These are phyloP conservation scores for Leptogaster cylindrica DNA, from an alignment of 2,888 invertebrate genomes.

Conservation along the genomic window DNA sequence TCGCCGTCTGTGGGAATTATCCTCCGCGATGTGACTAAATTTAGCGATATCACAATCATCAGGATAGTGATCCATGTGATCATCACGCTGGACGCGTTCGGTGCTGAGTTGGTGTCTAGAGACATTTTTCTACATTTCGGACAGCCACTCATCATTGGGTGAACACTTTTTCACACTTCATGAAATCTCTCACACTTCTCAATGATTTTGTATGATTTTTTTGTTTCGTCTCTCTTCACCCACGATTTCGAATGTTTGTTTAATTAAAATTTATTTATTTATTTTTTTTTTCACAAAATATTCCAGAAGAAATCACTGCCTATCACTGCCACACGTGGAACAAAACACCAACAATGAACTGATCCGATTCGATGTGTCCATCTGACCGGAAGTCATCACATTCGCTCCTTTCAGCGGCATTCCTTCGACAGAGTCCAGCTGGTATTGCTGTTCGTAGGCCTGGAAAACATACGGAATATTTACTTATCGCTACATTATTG, in stretches of 20 bases:
- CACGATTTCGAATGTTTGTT: too few species aligned
- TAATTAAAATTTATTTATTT: too few species aligned
- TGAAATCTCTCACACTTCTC: not conserved
- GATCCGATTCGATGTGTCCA: slow-evolving; percentile 16
- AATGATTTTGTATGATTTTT: not conserved
- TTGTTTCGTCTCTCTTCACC: not conserved
- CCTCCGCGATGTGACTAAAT: slow-evolving; percentile 32
- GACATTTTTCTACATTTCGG: slow-evolving; percentile 35
- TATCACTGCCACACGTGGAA: not conserved
- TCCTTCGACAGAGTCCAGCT: slow-evolving; percentile 1
- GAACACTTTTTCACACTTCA: not conserved
- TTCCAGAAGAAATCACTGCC: slow-evolving; percentile 19
- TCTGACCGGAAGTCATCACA: slow-evolving; percentile 18
- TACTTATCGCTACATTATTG: slow-evolving; percentile 21
- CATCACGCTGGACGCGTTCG: slow-evolving; percentile 7
- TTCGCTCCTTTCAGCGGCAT: not conserved
- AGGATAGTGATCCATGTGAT: slow-evolving; percentile 17
- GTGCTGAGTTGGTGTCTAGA: slow-evolving; percentile 25
- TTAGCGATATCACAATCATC: slow-evolving; percentile 30
- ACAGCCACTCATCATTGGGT: slow-evolving; percentile 32
- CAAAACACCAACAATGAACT: not conserved
- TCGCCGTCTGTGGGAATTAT: slow-evolving; percentile 25
- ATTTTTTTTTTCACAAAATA: not conserved
- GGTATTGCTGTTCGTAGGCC: not conserved
- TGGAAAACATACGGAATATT: slow-evolving; percentile 11